phyloP scores from a whole-genome alignment of 2,797 vertebrate genomes.

The Anas flavirostris region DNA sequence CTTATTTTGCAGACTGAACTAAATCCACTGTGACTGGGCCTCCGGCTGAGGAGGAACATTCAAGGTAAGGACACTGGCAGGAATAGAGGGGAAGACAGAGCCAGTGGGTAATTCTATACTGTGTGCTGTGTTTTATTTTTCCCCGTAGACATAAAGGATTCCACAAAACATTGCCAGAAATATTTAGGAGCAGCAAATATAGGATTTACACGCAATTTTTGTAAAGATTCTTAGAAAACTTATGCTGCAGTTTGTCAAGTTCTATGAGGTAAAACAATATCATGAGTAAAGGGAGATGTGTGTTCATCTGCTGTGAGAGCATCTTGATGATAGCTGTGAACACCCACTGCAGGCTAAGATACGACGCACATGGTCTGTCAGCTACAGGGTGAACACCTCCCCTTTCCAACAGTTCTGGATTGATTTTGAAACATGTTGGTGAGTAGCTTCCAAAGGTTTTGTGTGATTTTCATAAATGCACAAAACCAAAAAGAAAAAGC shows the following conservation, averaged over 20 bases:
- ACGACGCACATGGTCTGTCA: neutral
- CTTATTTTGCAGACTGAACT: neutral
- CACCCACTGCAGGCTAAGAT: neutral
- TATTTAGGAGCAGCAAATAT: neutral
- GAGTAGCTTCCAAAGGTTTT: neutral
- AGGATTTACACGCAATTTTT: neutral
- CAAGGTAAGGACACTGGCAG: neutral
- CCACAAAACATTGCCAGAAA: neutral
- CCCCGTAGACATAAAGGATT: neutral
- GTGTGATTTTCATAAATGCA: neutral
- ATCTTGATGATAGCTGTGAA: slow-evolving; percentile 1
- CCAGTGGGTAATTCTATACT: neutral
- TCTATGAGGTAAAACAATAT: neutral
- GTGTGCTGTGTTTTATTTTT: neutral
- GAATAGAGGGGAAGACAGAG: neutral
- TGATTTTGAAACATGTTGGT: slow-evolving; percentile 1
- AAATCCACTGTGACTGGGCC: slow-evolving; percentile 31
- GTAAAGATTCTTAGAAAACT: neutral
- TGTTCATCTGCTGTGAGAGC: neutral
- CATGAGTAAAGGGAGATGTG: neutral
- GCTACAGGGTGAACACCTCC: neutral
- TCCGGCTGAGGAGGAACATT: slow-evolving; percentile 15
- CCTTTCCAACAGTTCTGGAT: neutral
- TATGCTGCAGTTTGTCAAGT: neutral
- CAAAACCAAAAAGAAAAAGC: neutral